These are phyloP conservation scores for Lagorchestes hirsutus DNA, from an alignment of 2,797 vertebrate genomes.

Conservation along the genomic window DNA sequence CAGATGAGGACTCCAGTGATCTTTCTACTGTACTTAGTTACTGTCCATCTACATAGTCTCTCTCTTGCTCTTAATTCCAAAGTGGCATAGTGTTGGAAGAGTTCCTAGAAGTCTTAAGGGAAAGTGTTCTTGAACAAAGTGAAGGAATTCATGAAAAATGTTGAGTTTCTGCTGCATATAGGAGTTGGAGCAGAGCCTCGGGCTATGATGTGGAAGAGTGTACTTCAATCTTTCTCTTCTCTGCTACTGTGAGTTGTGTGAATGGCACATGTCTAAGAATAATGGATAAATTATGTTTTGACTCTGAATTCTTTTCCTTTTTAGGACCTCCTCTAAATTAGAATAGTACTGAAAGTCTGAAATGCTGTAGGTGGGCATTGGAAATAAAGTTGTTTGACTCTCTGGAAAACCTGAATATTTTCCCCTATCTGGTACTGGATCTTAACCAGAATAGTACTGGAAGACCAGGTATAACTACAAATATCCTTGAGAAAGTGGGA, in stretches of 20 bases:
- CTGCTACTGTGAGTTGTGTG: neutral
- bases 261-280: neutral
- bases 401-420: neutral
- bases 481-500: neutral
- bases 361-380: neutral
- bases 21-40: neutral
- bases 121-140: neutral
- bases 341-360: neutral
- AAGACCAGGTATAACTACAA: neutral
- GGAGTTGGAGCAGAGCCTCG: neutral
- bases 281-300: neutral
- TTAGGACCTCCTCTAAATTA: neutral
- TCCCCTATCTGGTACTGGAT: neutral
- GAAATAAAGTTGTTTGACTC: neutral
- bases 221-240: neutral
- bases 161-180: neutral
- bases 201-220: neutral
- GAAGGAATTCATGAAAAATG: neutral
- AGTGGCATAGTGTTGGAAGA: neutral
- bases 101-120: neutral
- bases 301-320: neutral
- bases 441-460: neutral
- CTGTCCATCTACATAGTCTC: neutral
- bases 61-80: neutral
- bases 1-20: neutral